These are phyloP conservation scores for Tupaia chinensis DNA, from an alignment of 2,113 vertebrate species.

Conservation along the genomic window DNA sequence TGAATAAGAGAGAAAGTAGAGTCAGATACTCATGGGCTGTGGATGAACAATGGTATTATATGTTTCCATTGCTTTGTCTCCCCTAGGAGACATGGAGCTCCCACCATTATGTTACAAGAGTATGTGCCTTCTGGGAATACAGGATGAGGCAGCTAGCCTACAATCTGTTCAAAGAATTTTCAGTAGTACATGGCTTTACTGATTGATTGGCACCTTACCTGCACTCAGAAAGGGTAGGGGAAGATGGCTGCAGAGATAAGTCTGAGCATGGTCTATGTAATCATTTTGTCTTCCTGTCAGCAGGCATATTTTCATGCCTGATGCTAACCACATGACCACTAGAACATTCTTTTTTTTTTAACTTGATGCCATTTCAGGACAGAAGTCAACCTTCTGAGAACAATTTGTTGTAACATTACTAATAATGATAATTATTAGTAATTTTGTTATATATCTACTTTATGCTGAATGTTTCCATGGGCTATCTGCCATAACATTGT, in stretches of 20 bases:
- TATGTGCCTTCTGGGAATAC: background rate
- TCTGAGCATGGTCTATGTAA: background rate
- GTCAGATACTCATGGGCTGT: slow-evolving; percentile 24
- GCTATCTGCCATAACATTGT: background rate
- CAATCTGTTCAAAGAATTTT: slow-evolving; percentile 62
- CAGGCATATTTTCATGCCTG: background rate
- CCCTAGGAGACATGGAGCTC: slow-evolving; percentile 23
- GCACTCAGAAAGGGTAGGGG: slow-evolving; percentile 18
- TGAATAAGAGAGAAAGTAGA: slow-evolving; percentile 60
- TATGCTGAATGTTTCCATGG: slow-evolving; percentile 16
- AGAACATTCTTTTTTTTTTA: background rate
- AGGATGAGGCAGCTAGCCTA: slow-evolving; percentile 23
- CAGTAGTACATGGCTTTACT: slow-evolving; percentile 47
- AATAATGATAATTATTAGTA: slow-evolving; percentile 56
- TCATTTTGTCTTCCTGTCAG: background rate
- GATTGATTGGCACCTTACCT: slow-evolving; percentile 50
- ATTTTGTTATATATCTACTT: slow-evolving; percentile 31
- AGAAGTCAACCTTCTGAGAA: slow-evolving; percentile 44
- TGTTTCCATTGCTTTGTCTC: slow-evolving; percentile 39
- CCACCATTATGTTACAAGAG: slow-evolving; percentile 46
- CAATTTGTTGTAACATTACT: slow-evolving; percentile 7
- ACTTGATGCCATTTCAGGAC: background rate
- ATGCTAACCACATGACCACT: slow-evolving; percentile 42
- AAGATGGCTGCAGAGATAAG: background rate
- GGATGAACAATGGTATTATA: background rate